Evolutionary conservation across 2,888 invertebrate species (phyloP), one percentile per base, ranked within the genome.

Genomic region (Megalurothrips usitatus): DNA sequence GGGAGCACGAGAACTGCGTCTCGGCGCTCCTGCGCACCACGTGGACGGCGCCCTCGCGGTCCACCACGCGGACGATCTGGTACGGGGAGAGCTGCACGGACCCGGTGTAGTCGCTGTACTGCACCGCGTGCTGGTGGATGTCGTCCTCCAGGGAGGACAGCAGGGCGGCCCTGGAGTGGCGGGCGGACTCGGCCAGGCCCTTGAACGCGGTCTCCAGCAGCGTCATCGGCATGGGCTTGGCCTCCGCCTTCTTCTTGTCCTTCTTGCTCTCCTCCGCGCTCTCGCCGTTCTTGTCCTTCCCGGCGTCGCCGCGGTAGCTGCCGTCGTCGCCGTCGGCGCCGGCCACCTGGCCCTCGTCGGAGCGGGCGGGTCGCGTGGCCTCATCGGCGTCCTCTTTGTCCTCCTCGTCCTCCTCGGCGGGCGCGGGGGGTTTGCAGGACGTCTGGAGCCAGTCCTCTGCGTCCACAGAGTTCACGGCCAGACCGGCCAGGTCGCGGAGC

Each of bases 1-100:
- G 89, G 6, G 92, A 91, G 86, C 94, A 94, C 78, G 91, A 90
- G 86, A 94, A 93, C 86, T 93, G 92, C 0, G 93, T 93, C 83
- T 93, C 90, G 0, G 91, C 92, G 84, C 92, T 92, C 90, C 93
- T 92, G 87, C 93, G 89, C 34, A 92, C 90, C 14, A 91, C 91
- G 85, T 92, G 92, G 80, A 93, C 92, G 82, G 92, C 90, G 23
- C 94, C 94, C 83, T 92, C 91, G 0, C 92, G 90, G 86, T 94
- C 94, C 0, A 94, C 92, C 6, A 94, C 89, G 82, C 94, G 91
- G 12, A 92, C 91, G 84, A 94, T 93, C 81, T 93, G 89, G 87
- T 91, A 94, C 0, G 92, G 92, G 0, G 93, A 94, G 68, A 92
- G 90, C 84, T 92, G 92, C 0, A 93, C 88, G 9, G 90, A 90